Evolutionary conservation across 2,113 vertebrate species (phyloP).

Genomic region (Sapayoa aenigma): DNA sequence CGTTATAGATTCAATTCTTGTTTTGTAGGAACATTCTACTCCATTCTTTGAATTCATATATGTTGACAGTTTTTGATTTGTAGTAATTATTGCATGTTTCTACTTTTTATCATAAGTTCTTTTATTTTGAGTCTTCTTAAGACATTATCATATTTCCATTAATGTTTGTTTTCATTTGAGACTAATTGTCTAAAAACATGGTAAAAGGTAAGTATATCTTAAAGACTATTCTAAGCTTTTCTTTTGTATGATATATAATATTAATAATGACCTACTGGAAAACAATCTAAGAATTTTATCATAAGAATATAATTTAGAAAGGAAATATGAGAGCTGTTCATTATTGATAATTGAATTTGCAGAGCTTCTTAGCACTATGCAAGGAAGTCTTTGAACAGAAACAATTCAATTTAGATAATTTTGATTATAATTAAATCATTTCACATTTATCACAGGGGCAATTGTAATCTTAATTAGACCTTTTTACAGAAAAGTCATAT

Average conservation of each 20-base stretch:
- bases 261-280: slow-evolving; percentile 61
- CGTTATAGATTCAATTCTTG: neutral
- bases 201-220: slow-evolving; percentile 20
- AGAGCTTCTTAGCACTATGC: slow-evolving; percentile 65
- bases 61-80: neutral
- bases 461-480: slow-evolving; percentile 56
- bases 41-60: neutral
- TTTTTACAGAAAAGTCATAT: slow-evolving; percentile 26
- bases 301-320: slow-evolving; percentile 59
- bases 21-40: neutral
- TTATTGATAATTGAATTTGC: slow-evolving; percentile 76
- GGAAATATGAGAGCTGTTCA: slow-evolving; percentile 57
- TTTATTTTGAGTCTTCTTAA: neutral
- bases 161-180: slow-evolving; percentile 17
- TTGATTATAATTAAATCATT: slow-evolving; percentile 73
- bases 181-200: neutral
- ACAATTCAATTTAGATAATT: slow-evolving; percentile 67
- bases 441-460: slow-evolving; percentile 48
- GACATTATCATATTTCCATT: neutral
- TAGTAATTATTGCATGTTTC: neutral
- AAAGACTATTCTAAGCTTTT: slow-evolving; percentile 47
- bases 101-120: neutral
- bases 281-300: slow-evolving; percentile 65
- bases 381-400: slow-evolving; percentile 69
- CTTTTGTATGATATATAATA: slow-evolving; percentile 25